Evolutionary conservation across 2,888 invertebrate species (phyloP), one percentile per base, ranked within the genome.

Genomic region (Xestia c-nigrum): DNA sequence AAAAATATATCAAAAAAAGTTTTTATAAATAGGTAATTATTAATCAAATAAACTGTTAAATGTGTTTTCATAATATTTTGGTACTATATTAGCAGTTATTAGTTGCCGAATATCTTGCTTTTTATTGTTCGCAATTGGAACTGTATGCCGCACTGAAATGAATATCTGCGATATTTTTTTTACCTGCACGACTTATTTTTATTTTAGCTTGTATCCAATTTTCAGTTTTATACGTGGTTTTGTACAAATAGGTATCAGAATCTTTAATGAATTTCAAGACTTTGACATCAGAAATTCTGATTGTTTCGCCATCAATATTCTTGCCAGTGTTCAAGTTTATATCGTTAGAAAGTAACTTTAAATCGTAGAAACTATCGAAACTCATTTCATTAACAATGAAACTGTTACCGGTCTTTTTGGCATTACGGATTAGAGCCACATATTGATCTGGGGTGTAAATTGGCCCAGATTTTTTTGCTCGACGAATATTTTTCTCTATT

Each of bases 81-180:
- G 67, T 21, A 67, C 67, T 31, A 67, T 67, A 50, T 67, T 50
- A 67, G 50, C 47, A 50, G 50, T 77, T 55, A 82, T 78, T 40
- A 82, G 14, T 78, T 80, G 74, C 50, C 66, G 73, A 76, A 82
- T 79, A 77, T 82, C 82, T 78, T 81, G 74, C 57, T 76, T 79
- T 69, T 84, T 80, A 69, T 73, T 79, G 52, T 77, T 72, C 40
- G 77, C 71, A 78, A 81, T 84, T 78, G 67, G 50, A 50, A 14
- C 47, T 66, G 12, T 66, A 66, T 6, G 47, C 47, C 12, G 66
- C 31, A 66, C 47, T 31, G 31, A 66, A 47, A 10, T 66, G 5
- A 66, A 66, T 66, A 47, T 66, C 66, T 31, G 31, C 3, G 12
- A 66, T 66, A 31, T 47, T 47, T 47, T 47, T 66, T 19, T 66